These are phyloP conservation scores for Scyliorhinus canicula DNA, from an alignment of 2,797 vertebrate genomes.

Conservation along the genomic window DNA sequence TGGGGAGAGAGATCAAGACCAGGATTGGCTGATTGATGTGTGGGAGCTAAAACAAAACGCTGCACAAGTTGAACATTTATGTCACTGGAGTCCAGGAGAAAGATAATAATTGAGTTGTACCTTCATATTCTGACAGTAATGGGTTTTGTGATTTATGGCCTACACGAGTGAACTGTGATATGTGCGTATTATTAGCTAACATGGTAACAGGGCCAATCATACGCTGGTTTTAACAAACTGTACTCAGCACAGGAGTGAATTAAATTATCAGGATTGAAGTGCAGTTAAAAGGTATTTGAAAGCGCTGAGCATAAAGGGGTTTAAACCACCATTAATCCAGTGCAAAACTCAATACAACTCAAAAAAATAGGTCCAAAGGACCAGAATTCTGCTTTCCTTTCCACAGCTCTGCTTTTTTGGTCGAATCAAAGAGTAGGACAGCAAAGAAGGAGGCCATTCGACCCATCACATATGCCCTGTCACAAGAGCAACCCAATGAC, in stretches of 20 bases:
- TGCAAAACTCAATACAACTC: not conserved
- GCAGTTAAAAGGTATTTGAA: not conserved
- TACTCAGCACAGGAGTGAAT: not conserved
- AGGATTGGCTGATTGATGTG: not conserved
- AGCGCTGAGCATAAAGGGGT: not conserved
- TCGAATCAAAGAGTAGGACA: not conserved
- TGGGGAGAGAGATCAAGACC: not conserved
- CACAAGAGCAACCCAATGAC: no score
- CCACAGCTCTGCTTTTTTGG: not conserved
- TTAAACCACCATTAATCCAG: not conserved
- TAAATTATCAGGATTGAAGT: not conserved
- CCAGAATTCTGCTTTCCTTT: not conserved
- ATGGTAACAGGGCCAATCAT: not conserved
- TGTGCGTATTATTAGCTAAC: not conserved
- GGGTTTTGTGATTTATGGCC: slow-evolving; percentile 29
- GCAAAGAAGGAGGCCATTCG: not conserved
- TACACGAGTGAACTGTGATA: not conserved
- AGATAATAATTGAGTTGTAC: slow-evolving; percentile 33
- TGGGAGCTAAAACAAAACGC: not conserved
- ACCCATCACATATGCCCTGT: not conserved
- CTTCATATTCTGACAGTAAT: slow-evolving; percentile 35
- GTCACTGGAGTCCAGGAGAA: slow-evolving; percentile 14
- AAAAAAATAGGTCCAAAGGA: not conserved
- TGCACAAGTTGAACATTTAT: not conserved
- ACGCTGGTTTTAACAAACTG: not conserved